Evolutionary conservation across 2,888 invertebrate species (phyloP).

Genomic region (Mallateleia sp.): DNA sequence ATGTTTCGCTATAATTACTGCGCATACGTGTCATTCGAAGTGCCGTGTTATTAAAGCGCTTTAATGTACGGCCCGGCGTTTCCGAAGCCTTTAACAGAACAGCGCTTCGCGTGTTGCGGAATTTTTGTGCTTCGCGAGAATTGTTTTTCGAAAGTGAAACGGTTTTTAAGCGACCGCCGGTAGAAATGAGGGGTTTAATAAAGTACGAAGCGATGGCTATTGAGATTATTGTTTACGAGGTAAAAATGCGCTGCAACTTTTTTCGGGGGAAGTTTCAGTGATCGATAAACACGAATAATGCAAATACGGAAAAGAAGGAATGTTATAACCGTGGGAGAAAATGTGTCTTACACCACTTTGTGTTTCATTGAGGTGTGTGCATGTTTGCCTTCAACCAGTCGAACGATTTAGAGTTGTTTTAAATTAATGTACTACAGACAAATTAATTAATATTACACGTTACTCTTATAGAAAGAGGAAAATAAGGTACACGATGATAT

Average conservation of each 20-base stretch:
- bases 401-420: too few relatives aligned
- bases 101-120: conserved; percentile 5
- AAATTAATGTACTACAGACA: too few relatives aligned
- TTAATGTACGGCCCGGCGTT: conserved; percentile 26
- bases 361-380: too few relatives aligned
- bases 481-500: too few relatives aligned
- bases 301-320: too few relatives aligned
- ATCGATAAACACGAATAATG: conserved; percentile 1
- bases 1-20: conserved; percentile 54
- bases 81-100: conserved; percentile 24
- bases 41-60: conserved; percentile 47
- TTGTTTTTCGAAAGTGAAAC: conserved; percentile 43
- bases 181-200: conserved; percentile 15
- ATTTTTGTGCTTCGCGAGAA: conserved; percentile 24
- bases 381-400: too few relatives aligned
- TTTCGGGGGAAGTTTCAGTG: conserved; percentile 1
- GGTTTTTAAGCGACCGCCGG: conserved; percentile 2
- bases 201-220: conserved; percentile 20
- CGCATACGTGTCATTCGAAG: conserved; percentile 65
- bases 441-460: too few relatives aligned
- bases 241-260: conserved; percentile 22
- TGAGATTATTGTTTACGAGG: conserved; percentile 38
- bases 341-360: too few relatives aligned
- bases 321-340: too few relatives aligned
- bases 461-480: too few relatives aligned